phyloP scores from a whole-genome alignment of 2,888 invertebrate species.

The Hoplodrina blanda region DNA sequence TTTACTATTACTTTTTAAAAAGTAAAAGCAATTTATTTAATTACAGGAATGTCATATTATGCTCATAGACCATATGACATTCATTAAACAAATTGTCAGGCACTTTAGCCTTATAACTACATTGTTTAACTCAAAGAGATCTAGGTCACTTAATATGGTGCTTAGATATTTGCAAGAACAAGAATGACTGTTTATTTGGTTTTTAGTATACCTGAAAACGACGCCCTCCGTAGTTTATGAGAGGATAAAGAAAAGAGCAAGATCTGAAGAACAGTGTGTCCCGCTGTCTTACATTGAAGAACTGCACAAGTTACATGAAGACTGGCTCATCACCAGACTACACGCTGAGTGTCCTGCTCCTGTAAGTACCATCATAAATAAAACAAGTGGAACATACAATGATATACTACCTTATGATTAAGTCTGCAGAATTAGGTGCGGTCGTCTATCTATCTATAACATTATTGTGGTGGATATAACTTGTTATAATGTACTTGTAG shows the following conservation, averaged over 20 bases:
- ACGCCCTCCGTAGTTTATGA: conserved; percentile 92
- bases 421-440: background rate
- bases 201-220: conserved; percentile 92
- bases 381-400: background rate
- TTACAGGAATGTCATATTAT: background rate
- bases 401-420: background rate
- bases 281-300: conserved; percentile 95
- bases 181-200: background rate
- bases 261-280: conserved; percentile 95
- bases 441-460: too few species aligned
- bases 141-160: too few species aligned
- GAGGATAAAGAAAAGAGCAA: conserved; percentile 93
- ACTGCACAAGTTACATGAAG: conserved; percentile 94
- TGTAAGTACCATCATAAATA: conserved; percentile 78
- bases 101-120: background rate
- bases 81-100: background rate
- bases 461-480: background rate
- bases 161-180: background rate
- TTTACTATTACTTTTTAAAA: too few species aligned
- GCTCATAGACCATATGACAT: too few species aligned
- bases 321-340: conserved; percentile 92
- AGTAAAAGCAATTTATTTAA: too few species aligned
- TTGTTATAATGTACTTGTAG: background rate
- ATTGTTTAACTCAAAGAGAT: too few species aligned
- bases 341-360: conserved; percentile 92